Conservation (phyloP, 1,140 invertebrate genomes). For the Aphaenogaster floridana region DNA sequence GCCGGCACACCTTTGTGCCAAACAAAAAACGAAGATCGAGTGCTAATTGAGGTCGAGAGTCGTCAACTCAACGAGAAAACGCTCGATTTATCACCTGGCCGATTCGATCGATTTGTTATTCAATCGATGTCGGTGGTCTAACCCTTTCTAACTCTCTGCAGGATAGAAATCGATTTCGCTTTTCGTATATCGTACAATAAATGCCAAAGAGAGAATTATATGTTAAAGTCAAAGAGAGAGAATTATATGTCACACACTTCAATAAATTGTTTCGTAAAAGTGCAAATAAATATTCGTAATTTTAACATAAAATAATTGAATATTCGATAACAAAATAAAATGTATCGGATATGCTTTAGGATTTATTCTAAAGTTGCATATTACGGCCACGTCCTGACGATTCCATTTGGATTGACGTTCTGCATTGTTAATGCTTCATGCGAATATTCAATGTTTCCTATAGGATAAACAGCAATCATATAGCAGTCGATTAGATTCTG, state of each 20-base stretch:
- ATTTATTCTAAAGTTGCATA: constrained; percentile 17
- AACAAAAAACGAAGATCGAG: constrained; percentile 31
- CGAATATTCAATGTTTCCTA: constrained; percentile 39
- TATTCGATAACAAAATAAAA: constrained; percentile 29
- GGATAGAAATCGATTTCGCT: not conserved
- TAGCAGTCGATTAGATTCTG: constrained; percentile 52
- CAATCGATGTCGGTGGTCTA: constrained; percentile 12
- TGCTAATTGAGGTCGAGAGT: constrained; percentile 56
- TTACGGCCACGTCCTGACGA: constrained; percentile 3
- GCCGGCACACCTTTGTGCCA: constrained; percentile 1
- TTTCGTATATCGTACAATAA: not conserved
- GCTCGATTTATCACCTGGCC: constrained; percentile 2
- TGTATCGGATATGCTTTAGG: not conserved
- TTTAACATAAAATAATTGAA: constrained; percentile 30
- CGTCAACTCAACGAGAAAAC: constrained; percentile 10
- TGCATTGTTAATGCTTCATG: constrained; percentile 34
- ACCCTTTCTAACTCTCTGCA: not conserved
- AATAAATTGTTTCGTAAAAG: constrained; percentile 2
- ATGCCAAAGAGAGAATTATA: not conserved
- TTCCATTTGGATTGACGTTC: constrained; percentile 44
- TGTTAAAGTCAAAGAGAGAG: not conserved
- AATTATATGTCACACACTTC: not conserved
- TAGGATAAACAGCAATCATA: constrained; percentile 37
- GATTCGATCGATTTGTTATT: not conserved
- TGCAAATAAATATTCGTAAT: constrained; percentile 3